phyloP scores from a whole-genome alignment of 92 coral and sea anemone species.

The Porites cylindrica region DNA sequence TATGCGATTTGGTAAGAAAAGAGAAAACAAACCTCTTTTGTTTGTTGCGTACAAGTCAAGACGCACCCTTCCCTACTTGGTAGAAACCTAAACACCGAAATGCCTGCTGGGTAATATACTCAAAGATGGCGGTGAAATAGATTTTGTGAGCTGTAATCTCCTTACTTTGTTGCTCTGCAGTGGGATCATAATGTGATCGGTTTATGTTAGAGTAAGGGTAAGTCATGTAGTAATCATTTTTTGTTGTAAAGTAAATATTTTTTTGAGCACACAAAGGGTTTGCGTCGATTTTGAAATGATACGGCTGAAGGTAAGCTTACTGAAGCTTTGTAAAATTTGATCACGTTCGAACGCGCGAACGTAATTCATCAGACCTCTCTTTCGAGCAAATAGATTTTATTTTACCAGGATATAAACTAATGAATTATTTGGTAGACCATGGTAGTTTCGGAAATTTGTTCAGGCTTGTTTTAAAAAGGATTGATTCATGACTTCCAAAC shows the following conservation, averaged over 20 bases:
- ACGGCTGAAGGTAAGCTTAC: neutral
- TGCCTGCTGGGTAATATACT: neutral
- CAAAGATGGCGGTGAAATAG: conserved; percentile 15
- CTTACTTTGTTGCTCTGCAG: neutral
- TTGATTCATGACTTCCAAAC: no score
- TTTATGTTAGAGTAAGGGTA: neutral
- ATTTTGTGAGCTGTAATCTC: neutral
- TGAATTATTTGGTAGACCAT: no score
- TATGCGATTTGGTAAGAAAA: no score
- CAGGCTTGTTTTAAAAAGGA: no score
- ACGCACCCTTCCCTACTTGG: neutral
- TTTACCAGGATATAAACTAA: no score
- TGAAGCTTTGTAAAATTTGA: neutral
- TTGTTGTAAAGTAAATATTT: neutral
- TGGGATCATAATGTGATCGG: neutral
- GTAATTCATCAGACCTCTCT: neutral
- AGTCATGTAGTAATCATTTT: neutral
- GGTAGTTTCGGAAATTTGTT: no score
- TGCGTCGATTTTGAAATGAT: no score
- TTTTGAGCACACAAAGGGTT: neutral
- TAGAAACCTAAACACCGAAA: neutral
- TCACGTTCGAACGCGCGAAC: neutral
- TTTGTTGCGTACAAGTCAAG: neutral
- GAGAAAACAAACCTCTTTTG: no score
- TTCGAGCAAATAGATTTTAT: no score